Conservation (phyloP, 2,113 vertebrate species). For the Bettongia penicillata region DNA sequence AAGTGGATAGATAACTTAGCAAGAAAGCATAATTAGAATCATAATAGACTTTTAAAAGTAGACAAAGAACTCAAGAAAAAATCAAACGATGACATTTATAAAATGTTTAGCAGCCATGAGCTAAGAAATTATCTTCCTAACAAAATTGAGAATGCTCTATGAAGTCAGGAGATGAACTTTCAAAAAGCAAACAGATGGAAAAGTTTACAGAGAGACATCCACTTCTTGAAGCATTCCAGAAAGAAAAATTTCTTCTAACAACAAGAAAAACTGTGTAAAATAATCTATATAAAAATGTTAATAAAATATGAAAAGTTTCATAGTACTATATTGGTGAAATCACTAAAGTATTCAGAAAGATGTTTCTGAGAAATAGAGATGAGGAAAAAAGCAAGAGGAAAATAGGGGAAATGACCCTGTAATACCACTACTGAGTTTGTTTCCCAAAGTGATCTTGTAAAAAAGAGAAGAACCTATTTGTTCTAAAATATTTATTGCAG, state of each 20-base stretch:
- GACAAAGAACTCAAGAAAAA: neutral
- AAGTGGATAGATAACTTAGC: neutral
- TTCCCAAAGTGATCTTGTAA: neutral
- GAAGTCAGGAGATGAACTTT: neutral
- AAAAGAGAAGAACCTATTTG: neutral
- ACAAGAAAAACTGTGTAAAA: neutral
- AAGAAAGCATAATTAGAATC: neutral
- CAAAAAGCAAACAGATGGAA: neutral
- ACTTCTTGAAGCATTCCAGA: neutral
- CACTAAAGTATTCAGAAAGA: neutral
- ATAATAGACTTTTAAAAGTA: neutral
- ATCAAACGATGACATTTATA: neutral
- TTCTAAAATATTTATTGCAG: neutral
- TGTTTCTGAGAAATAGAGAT: neutral
- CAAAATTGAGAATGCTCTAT: neutral
- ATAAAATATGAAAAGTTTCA: neutral
- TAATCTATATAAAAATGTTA: neutral
- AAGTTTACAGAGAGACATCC: neutral
- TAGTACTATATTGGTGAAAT: neutral
- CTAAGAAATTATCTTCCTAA: neutral
- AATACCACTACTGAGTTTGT: too few species aligned
- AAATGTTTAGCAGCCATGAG: neutral
- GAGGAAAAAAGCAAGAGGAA: neutral
- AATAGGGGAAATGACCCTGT: neutral
- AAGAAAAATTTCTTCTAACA: neutral